A percentile compares a stretch with the other conserved stretches of the same genome.
phyloP scores from a whole-genome alignment of 2,113 vertebrate species.

The Salminus brasiliensis region DNA sequence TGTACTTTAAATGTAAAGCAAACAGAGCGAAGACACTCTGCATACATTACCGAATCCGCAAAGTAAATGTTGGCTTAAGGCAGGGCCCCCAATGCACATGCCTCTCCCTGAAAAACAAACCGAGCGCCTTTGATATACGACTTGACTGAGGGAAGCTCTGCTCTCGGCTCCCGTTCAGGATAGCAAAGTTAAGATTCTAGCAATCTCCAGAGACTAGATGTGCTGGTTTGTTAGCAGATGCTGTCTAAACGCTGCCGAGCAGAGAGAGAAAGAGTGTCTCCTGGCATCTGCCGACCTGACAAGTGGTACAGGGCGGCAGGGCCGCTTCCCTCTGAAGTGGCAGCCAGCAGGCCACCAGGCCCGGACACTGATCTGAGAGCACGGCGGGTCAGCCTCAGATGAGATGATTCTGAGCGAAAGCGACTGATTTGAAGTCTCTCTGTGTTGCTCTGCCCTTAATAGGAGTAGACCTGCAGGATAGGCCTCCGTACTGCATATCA shows the following conservation, averaged over 20 bases:
- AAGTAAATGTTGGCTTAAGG: constrained; percentile 28
- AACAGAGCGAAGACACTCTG: not conserved
- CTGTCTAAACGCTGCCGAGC: constrained; percentile 2
- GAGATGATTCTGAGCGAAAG: not conserved
- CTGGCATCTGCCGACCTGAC: not conserved
- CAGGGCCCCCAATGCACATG: not conserved
- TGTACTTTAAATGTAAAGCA: constrained; percentile 12
- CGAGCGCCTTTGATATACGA: not conserved
- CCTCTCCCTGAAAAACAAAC: not conserved
- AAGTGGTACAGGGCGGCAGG: not conserved
- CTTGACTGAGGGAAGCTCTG: not conserved
- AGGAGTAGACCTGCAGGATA: no score
- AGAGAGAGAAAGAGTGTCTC: not conserved
- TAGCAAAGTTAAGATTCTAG: not conserved
- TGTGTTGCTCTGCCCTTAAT: not conserved
- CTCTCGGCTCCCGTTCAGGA: not conserved
- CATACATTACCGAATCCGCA: not conserved
- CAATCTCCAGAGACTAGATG: not conserved
- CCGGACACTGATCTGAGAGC: not conserved
- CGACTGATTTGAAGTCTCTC: not conserved
- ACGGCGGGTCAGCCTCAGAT: not conserved
- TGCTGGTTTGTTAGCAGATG: constrained; percentile 15
- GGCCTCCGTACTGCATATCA: no score
- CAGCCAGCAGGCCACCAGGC: not conserved
- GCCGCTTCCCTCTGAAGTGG: not conserved